Evolutionary conservation across 2,888 invertebrate species (phyloP), one percentile per base, ranked within the genome.

Genomic region (Anthrax anthrax): DNA sequence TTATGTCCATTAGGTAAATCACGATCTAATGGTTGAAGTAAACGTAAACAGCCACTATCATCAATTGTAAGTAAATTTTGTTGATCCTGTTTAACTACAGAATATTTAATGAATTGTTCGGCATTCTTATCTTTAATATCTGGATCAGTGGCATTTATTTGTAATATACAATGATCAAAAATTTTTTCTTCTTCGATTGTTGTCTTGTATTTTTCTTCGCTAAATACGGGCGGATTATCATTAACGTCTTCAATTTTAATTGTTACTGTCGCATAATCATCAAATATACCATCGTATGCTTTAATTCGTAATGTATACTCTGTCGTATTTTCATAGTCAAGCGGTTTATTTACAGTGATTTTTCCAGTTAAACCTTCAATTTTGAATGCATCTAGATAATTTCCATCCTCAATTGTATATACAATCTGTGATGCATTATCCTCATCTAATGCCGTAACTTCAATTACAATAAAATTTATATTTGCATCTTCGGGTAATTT

Each of bases 241-340:
- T 96, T 96, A 40, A 92, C 82, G 64, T 96, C 87, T 55, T 80
- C 82, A 44, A 94, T 84, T 55, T 81, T 80, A 42, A 95, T 89
- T 43, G 80, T 77, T 1, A 95, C 92, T 55, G 76, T 79, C 0
- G 91, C 84, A 47, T 79, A 80, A 59, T 89, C 90, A 53, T 86
- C 81, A 62, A 77, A 87, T 43, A 81, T 74, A 2, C 91, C 91
- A 62, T 91, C 90, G 51, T 82, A 84, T 0, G 89, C 90, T 51
- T 81, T 74, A 2, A 91, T 83, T 44, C 80, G 83, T n/a, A 91
- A 70, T 44, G 78, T 81, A 60, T 92, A 92, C 58, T 83, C 78
- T n/a, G 84, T 85, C 19, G 81, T 81, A 51, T 78, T 81, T 64
- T 91, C 91, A 60, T 84, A 91, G 65, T 91, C 90, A 42, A 91